Evolutionary conservation across 2,888 invertebrate genomes (phyloP), one percentile per base, ranked within the genome.

Genomic region (Apodemia duryi): DNA sequence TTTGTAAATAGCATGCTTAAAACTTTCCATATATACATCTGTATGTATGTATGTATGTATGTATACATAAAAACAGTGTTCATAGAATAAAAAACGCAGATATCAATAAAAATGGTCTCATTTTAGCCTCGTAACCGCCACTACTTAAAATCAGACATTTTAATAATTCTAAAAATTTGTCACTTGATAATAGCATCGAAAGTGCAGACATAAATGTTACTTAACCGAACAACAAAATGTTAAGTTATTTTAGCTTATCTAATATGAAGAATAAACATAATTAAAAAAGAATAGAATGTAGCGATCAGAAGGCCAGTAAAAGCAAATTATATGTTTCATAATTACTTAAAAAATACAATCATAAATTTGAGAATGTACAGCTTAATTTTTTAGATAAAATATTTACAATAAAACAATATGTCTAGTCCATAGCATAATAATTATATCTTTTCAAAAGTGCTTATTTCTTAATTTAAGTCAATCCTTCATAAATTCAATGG

Each of bases 341-440:
- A 52, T 52, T 21, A 52, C 10, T 52, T 21, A 52, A 52, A 52
- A 21, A 52, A 52, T 21, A 52, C 7, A 21, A 52, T 21, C 11
- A 54, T 54, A 29, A 54, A 29, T 9, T 29, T 54, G n/a, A 54
- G 29, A 54, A 29, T 29, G n/a, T 38, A 52, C 49, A 54, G 38
- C 11, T 35, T 63, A n/a, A 54, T n/a, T 9, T 60, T 57, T 64
- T 51, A 49, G 13, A 46, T 49, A 60, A 60, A 60, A 43, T 60
- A 52, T 41, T 38, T 63, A 63, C 41, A 63, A 21, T 51, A 63
- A 64, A 43, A 46, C 43, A 43, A 43, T 11, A 43, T 43, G 13
- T 43, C 43, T 43, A 43, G 11, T 43, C 4, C 43, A 13, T 21
- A 21, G 13, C 4, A 11, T 3, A 13, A 3, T 13, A 43, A 43